These are phyloP conservation scores for Eupithecia inturbata DNA, from an alignment of 2,888 invertebrate genomes.

Conservation along the genomic window DNA sequence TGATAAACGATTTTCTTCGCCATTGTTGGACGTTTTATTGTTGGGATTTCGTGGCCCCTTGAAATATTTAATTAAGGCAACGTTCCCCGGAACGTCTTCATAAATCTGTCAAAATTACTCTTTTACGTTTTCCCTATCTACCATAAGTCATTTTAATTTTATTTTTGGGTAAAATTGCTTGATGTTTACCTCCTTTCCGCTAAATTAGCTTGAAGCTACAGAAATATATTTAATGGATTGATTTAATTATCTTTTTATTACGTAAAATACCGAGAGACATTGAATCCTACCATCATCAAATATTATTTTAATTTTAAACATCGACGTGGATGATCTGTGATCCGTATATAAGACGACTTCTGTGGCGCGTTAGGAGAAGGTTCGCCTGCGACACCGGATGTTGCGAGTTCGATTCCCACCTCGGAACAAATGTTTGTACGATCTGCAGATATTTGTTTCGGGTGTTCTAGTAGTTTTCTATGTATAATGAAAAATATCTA, in stretches of 20 bases:
- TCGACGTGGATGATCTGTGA: neutral
- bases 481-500: too few species aligned
- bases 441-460: too few species aligned
- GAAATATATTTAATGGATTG: neutral
- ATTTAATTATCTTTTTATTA: neutral
- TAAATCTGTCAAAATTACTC: constrained; percentile 32
- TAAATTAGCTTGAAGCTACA: neutral
- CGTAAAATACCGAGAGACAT: neutral
- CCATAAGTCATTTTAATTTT: constrained; percentile 16
- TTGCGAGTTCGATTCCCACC: too few species aligned
- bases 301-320: neutral
- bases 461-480: too few species aligned
- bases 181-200: neutral
- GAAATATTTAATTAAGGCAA: constrained; percentile 33
- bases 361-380: too few species aligned
- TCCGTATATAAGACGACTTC: too few species aligned
- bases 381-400: too few species aligned
- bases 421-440: too few species aligned
- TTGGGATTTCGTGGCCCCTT: constrained; percentile 24
- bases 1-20: constrained; percentile 37
- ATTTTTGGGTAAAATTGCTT: constrained; percentile 12
- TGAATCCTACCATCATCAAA: neutral
- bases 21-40: constrained; percentile 36
- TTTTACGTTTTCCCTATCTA: constrained; percentile 20
- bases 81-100: constrained; percentile 25